Evolutionary conservation across 2,797 vertebrate genomes (phyloP).

Genomic region (Buceros bicornis): DNA sequence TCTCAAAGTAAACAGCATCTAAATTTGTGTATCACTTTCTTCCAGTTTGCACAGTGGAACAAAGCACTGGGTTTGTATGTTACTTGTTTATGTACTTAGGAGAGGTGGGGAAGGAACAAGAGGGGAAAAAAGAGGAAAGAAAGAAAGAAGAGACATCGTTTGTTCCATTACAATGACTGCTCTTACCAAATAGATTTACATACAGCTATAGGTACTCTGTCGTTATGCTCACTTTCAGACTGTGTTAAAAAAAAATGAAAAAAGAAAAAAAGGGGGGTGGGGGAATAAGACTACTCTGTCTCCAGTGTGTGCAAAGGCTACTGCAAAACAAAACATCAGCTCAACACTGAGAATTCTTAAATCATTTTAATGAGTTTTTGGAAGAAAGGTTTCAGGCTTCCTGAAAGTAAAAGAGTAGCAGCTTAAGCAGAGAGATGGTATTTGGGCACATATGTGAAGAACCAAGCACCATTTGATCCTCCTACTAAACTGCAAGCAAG

Average conservation of each 20-base stretch:
- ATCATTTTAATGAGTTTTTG: background rate
- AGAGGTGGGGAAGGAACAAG: background rate
- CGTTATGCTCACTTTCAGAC: background rate
- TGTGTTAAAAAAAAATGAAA: background rate
- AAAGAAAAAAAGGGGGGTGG: too few relatives aligned
- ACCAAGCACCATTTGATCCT: background rate
- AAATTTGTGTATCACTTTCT: background rate
- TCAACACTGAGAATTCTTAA: background rate
- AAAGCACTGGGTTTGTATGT: background rate
- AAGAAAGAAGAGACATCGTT: background rate
- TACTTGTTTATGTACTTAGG: background rate
- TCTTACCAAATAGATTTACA: background rate
- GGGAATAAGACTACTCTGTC: background rate
- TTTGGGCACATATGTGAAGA: background rate
- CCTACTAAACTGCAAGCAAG: background rate
- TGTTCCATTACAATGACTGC: background rate
- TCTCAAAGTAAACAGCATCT: background rate
- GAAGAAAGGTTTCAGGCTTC: background rate
- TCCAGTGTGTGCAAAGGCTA: background rate
- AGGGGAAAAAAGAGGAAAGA: constrained; percentile 2
- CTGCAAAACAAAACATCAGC: background rate
- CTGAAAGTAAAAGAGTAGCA: background rate
- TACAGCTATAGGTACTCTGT: background rate
- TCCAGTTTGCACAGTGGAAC: background rate
- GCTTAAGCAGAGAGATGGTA: background rate